These are phyloP conservation scores for Morphnarchus princeps DNA, from an alignment of 2,113 vertebrate genomes.

Conservation along the genomic window DNA sequence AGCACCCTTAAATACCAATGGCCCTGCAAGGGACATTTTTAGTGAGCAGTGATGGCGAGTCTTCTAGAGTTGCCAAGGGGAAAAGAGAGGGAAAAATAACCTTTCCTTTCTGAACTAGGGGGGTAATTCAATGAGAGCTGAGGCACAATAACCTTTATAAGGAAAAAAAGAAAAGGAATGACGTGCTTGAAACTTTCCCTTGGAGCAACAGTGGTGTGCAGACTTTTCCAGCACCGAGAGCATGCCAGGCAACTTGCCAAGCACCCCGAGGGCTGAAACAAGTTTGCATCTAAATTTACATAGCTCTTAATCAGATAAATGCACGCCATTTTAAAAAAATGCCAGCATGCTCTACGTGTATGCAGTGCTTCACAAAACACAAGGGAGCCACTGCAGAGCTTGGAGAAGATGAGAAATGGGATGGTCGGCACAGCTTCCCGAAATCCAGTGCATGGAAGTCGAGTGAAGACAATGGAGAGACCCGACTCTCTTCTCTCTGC, in stretches of 20 bases:
- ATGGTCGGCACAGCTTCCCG: fast-evolving
- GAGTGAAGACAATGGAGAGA: fast-evolving
- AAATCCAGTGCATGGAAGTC: not conserved
- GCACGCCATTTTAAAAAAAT: not conserved
- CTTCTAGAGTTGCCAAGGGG: not conserved
- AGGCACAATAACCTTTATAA: conserved; percentile 5
- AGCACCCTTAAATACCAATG: not conserved
- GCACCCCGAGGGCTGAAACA: not conserved
- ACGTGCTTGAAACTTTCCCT: not conserved
- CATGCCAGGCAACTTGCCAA: not conserved
- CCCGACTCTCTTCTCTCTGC: not conserved
- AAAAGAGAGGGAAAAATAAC: not conserved
- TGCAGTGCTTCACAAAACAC: not conserved
- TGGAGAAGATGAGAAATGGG: not conserved
- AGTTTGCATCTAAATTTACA: conserved; percentile 34
- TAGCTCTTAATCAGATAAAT: conserved; percentile 6
- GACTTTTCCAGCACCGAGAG: not conserved
- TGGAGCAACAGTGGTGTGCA: not conserved
- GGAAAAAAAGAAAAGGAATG: not conserved
- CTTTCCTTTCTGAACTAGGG: not conserved
- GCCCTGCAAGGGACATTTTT: not conserved
- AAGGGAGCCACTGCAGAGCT: not conserved
- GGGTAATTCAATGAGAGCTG: not conserved
- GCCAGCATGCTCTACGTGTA: not conserved
- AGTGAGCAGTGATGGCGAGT: not conserved